Percentiles rank a stretch among this genome's conserved stretches.
These are phyloP conservation scores for Euphysa ruthae DNA, from an alignment of 30 jellyfish, hydroid and myxozoan species.

Conservation along the genomic window DNA sequence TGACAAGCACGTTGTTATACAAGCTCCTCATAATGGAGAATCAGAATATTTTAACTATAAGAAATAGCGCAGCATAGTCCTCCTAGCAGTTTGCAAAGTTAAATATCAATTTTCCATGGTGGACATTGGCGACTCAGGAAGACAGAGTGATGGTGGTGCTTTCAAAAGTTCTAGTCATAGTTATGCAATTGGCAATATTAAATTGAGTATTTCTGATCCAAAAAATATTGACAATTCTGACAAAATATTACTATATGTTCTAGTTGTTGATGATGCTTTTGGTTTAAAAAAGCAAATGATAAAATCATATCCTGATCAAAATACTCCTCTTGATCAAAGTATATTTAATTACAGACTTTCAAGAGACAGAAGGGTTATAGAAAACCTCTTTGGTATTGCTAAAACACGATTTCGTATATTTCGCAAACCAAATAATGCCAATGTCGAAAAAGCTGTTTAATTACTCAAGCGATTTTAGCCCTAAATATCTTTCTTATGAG, in stretches of 20 bases:
- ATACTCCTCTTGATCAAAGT: slow-evolving; percentile 29
- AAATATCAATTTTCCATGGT: too few species aligned
- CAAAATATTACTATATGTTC: slow-evolving; percentile 30
- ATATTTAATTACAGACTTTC: slow-evolving; percentile 44
- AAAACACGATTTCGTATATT: slow-evolving; percentile 53
- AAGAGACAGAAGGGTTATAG: slow-evolving; percentile 56
- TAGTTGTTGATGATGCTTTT: slow-evolving; percentile 63
- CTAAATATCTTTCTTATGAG: slow-evolving; percentile 44
- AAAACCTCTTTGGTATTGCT: slow-evolving; percentile 54
- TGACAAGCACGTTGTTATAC: too few species aligned
- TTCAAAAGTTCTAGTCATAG: slow-evolving; percentile 12
- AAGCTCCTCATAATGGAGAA: too few species aligned
- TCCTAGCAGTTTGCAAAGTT: too few species aligned
- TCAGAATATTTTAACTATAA: too few species aligned
- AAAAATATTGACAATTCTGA: slow-evolving; percentile 13
- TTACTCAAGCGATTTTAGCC: slow-evolving; percentile 54
- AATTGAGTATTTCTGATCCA: slow-evolving; percentile 19
- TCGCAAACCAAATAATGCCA: slow-evolving; percentile 46
- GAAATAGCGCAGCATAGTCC: too few species aligned
- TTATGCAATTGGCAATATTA: slow-evolving; percentile 29
- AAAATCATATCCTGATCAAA: slow-evolving; percentile 56
- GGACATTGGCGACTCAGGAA: too few species aligned
- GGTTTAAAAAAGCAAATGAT: slow-evolving; percentile 40
- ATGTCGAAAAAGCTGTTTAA: slow-evolving; percentile 28
- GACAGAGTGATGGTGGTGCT: too few species aligned